A percentile compares a stretch with the other conserved stretches of the same genome.
phyloP scores from a whole-genome alignment of 2,888 invertebrate species.

The Apodemia zela region DNA sequence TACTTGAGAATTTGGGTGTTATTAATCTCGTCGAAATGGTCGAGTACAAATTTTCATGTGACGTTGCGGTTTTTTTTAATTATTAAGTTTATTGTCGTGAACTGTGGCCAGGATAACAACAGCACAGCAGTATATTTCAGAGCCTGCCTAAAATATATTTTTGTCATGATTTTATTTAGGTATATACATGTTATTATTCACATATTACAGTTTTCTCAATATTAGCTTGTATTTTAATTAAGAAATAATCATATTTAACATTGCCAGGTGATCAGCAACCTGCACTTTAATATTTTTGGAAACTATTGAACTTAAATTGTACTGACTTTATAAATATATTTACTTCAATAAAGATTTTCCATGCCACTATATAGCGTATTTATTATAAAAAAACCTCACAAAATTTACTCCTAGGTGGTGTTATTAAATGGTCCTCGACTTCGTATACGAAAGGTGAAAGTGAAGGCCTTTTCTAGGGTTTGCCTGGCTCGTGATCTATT shows the following conservation, averaged over 20 bases:
- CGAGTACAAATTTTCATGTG: constrained; percentile 63
- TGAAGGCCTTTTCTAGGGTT: too few species aligned
- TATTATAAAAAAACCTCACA: constrained; percentile 35
- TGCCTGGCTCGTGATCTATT: too few species aligned
- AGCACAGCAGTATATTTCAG: constrained; percentile 75
- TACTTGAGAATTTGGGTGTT: constrained; percentile 61
- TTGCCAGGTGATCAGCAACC: constrained; percentile 81
- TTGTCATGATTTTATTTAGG: constrained; percentile 81
- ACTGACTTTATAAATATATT: constrained; percentile 82
- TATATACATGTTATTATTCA: constrained; percentile 81
- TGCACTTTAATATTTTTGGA: constrained; percentile 82
- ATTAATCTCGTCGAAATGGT: constrained; percentile 50
- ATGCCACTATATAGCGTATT: constrained; percentile 69
- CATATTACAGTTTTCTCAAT: constrained; percentile 81
- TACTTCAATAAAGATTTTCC: constrained; percentile 82
- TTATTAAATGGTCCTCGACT: background rate
- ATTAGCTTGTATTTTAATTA: constrained; percentile 82
- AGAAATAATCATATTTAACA: constrained; percentile 82
- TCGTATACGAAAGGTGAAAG: too few species aligned
- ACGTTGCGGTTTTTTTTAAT: constrained; percentile 62
- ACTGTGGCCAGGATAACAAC: constrained; percentile 77
- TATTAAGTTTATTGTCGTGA: constrained; percentile 73
- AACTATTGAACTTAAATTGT: constrained; percentile 82
- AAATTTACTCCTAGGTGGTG: background rate
- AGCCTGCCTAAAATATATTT: constrained; percentile 81